Evolutionary conservation across 2,113 vertebrate genomes (phyloP), one percentile per base, ranked within the genome.

Genomic region (Gobius niger): DNA sequence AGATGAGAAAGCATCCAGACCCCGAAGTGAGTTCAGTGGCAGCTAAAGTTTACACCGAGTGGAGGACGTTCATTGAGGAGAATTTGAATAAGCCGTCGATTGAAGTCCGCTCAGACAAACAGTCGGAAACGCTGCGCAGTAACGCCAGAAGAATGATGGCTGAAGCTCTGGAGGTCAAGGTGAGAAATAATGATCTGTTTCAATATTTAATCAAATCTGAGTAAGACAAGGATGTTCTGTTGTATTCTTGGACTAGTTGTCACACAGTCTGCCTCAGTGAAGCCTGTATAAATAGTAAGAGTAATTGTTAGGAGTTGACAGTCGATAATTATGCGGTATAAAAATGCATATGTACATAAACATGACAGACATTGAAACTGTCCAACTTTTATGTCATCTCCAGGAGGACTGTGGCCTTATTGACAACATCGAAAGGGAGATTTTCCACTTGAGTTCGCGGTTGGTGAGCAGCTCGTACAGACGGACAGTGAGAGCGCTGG

Each of bases 351-450:
- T 9, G 10, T 46, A 46, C 44, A 46, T 6, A 46, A 9, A 46
- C 10, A 7, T 46, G 24, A 15, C 5, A 24, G 10, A 9, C 4
- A 9, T 46, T 46, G 44, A 46, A 46, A 46, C 10, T 46, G 44
- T 46, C 10, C 1, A 54, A 19, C n/a, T 54, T 16, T 11, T 6
- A 6, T 44, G 7, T 69, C 10, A 53, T 63, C 57, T 56, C 9
- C 82, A 99, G 97, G 92, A 91, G 83, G 94, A 94, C 89, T 94
- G 94, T 85, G 93, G 92, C 63, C 95, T 98, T 68, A 93, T 94
- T 76, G 98, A 98, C 92, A 97, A 95, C 91, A 95, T 98, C 6
- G 98, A 99, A 87, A 94, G 91, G 81, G 97, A 98, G 87, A 93
- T 94, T 68, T 99, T 98, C 90, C 95, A 98, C 88, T 94, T 94